Evolutionary conservation across 2,113 vertebrate species (phyloP).

Genomic region (Pithys albifrons): DNA sequence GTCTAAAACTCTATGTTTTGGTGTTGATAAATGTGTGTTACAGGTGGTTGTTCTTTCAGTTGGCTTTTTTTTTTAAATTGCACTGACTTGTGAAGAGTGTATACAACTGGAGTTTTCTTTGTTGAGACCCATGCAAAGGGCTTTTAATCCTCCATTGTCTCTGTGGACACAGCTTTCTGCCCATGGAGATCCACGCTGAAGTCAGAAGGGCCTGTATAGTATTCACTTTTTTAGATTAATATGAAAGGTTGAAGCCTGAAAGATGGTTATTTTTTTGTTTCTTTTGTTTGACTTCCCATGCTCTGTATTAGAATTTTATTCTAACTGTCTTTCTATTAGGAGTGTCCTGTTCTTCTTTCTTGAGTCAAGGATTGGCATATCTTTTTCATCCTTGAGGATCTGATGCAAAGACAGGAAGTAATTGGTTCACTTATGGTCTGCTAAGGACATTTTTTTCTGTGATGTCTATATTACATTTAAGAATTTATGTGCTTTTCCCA

Average conservation of each 20-base stretch:
- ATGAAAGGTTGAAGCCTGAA: neutral
- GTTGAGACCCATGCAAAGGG: neutral
- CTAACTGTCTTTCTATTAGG: neutral
- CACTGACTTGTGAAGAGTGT: neutral
- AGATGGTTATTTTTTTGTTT: neutral
- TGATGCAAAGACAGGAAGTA: neutral
- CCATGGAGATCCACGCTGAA: neutral
- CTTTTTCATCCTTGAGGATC: neutral
- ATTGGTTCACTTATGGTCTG: neutral
- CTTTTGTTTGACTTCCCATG: neutral
- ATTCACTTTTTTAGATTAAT: neutral
- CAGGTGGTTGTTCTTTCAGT: neutral
- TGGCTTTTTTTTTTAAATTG: neutral
- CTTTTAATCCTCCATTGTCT: neutral
- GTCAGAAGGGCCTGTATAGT: neutral
- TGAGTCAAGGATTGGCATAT: neutral
- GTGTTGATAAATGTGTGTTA: neutral
- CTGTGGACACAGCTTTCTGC: neutral
- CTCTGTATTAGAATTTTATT: neutral
- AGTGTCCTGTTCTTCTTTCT: neutral
- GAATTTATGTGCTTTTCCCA: neutral
- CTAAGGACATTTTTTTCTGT: neutral
- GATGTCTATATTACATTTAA: neutral
- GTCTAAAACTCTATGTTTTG: neutral
- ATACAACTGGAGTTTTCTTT: neutral